Conservation (phyloP, 2,888 invertebrate genomes). For the Drymonia ruficornis region DNA sequence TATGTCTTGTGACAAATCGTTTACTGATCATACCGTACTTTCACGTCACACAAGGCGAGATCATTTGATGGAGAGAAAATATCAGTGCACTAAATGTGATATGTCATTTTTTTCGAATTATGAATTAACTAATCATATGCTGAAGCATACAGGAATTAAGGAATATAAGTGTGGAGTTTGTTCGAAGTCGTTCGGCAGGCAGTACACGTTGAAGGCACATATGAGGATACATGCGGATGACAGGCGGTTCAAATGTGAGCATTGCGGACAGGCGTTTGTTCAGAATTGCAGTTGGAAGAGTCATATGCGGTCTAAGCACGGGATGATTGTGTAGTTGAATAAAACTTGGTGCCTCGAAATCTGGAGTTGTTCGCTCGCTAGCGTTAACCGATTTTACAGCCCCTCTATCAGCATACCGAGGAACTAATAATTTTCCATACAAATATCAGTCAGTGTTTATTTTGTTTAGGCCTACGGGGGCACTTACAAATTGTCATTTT, state of each 20-base stretch:
- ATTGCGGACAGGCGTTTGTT: conserved; percentile 45
- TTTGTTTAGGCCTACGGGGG: too few relatives aligned
- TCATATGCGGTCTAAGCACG: conserved; percentile 45
- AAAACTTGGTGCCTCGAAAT: too few relatives aligned
- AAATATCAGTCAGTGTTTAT: too few relatives aligned
- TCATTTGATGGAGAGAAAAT: conserved; percentile 59
- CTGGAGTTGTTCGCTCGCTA: too few relatives aligned
- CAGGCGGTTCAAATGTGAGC: conserved; percentile 43
- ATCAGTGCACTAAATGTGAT: conserved; percentile 61
- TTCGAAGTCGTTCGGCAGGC: conserved; percentile 49
- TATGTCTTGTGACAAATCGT: conserved; percentile 59
- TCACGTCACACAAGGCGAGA: conserved; percentile 60
- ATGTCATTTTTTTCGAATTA: conserved; percentile 54
- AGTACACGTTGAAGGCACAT: conserved; percentile 48
- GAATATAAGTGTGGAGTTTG: conserved; percentile 54
- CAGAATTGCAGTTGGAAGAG: conserved; percentile 50
- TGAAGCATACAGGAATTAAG: conserved; percentile 46
- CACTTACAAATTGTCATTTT: too few relatives aligned
- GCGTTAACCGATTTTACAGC: too few relatives aligned
- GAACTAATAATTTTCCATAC: too few relatives aligned
- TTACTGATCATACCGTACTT: conserved; percentile 50
- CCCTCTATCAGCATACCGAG: too few relatives aligned
- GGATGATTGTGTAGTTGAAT: too few relatives aligned
- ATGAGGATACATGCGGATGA: conserved; percentile 55
- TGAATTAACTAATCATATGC: conserved; percentile 53